Base-by-base conservation (phyloP, 2,797 vertebrate species). In the Malurus leucopterus region DNA sequence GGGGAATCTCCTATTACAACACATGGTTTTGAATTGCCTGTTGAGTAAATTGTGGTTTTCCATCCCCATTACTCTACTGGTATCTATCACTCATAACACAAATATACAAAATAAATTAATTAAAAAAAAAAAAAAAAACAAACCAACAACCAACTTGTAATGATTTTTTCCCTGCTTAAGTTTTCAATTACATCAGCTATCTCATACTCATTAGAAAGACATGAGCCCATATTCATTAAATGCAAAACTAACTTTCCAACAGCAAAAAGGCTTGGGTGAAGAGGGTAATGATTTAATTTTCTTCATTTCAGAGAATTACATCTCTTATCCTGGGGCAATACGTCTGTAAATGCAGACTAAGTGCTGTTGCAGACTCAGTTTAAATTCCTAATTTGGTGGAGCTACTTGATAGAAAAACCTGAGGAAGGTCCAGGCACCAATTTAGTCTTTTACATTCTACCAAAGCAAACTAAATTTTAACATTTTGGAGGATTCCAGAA, bases 201-300 rank as follows among this genome's bases (percentile, higher is more conserved):
- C 95, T 92, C 88, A 46, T 87, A 88, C 92, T 96, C 95, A 92
- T 94, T 92, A 96, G 93, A 88, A 93, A 91, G 95, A 95, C 71
- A 89, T 54, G 77, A 93, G 84, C 92, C 86, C 86, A 34, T 87
- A 87, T 94, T 95, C 95, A 95, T 95, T 95, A 96, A 95, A 93
- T 76, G 90, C 92, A 95, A 93, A 95, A 92, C 95, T 89, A 96
- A 96, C 95, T 96, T 96, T 94, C 95, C 82, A 86, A 84, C 92
- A 91, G 94, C 91, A 91, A 90, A 91, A 90, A 91, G 92, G 92
- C 93, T 92, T 72, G 89, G 92, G 94, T 94, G 93, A 95, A 95
- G 93, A 96, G 95, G 93, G 83, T 94, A 92, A 96, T 94, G 95
- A 94, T 88, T 94, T 96, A 90, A 95, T 96, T 94, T 95, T 94